phyloP scores from a whole-genome alignment of 2,888 invertebrate genomes.

The Kuschelorhynchus macadamiae region DNA sequence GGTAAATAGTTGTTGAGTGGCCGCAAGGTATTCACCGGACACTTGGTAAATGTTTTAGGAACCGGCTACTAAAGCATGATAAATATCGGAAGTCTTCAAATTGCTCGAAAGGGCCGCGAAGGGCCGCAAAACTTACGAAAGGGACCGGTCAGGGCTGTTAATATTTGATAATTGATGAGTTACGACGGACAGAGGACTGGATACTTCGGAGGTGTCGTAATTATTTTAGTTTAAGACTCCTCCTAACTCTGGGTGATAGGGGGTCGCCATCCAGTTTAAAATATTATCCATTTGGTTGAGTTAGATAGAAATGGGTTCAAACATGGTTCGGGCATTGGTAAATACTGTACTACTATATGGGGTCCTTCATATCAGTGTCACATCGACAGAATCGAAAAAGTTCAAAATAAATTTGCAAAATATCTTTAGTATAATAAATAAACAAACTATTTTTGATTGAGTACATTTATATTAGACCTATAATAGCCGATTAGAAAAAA shows the following conservation, averaged over 20 bases:
- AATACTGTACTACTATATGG: no score
- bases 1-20: conserved; percentile 40
- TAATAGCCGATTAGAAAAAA: no score
- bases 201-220: conserved; percentile 27
- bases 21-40: conserved; percentile 31
- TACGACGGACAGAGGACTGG: background rate
- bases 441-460: no score
- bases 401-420: no score
- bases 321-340: no score
- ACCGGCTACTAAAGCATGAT: conserved; percentile 39
- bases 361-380: no score
- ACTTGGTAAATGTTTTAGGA: conserved; percentile 37
- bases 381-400: no score
- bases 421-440: no score
- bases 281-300: no score
- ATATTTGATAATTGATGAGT: conserved; percentile 38
- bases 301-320: no score
- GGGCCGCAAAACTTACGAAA: conserved; percentile 34
- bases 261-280: background rate
- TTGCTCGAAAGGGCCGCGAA: conserved; percentile 31
- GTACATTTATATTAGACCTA: no score
- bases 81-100: conserved; percentile 40
- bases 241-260: background rate
- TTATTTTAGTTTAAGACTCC: conserved; percentile 10
- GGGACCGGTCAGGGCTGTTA: conserved; percentile 24